Conservation (phyloP, 1,140 invertebrate genomes). For the Coelopa frigida region DNA sequence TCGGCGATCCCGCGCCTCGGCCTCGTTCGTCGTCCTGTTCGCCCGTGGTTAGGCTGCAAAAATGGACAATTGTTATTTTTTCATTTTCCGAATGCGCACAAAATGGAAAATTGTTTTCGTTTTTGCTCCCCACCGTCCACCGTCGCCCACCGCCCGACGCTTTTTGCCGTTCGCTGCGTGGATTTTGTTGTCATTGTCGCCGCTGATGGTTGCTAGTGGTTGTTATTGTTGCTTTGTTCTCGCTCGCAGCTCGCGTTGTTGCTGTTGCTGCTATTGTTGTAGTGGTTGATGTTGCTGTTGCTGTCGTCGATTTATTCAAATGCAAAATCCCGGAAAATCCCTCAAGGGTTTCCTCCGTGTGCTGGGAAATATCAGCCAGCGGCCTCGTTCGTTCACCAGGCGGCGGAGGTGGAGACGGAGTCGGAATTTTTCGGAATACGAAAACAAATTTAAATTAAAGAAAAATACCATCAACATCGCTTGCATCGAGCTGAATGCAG, state of each 20-base stretch:
- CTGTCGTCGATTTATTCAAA: constrained; percentile 16
- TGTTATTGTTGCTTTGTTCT: no score
- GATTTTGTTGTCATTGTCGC: no score
- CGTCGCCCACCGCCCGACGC: no score
- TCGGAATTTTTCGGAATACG: no score
- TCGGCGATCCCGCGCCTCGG: no score
- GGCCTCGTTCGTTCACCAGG: no score
- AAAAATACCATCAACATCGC: constrained; percentile 5
- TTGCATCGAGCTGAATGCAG: background rate
- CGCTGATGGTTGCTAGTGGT: no score
- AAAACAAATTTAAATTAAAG: constrained; percentile 10
- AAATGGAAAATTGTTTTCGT: constrained; percentile 10
- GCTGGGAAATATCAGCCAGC: no score
- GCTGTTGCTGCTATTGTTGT: background rate
- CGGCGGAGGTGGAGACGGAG: no score
- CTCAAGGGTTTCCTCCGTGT: constrained; percentile 11
- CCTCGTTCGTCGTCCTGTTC: background rate
- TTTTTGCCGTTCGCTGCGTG: no score
- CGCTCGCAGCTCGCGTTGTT: no score
- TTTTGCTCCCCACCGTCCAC: no score
- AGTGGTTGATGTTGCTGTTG: constrained; percentile 3
- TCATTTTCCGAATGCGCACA: constrained; percentile 10
- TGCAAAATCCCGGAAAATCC: constrained; percentile 18
- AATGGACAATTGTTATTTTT: constrained; percentile 14
- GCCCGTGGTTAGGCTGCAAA: background rate